Conservation (phyloP, 2,113 vertebrate species). For the Brienomyrus brachyistius region DNA sequence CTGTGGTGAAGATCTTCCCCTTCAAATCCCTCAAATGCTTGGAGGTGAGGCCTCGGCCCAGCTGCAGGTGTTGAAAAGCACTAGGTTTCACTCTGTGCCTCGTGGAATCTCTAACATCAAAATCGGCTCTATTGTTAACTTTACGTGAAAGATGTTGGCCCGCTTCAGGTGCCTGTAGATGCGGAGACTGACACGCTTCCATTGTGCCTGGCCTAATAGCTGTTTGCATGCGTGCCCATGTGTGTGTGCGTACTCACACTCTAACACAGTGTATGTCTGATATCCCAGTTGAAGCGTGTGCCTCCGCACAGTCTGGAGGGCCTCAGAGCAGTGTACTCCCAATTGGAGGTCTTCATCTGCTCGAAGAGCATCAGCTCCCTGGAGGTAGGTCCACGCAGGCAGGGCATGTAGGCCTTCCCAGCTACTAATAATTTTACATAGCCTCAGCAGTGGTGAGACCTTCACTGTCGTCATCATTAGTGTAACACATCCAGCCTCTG, state of each 20-base stretch:
- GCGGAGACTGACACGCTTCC: neutral
- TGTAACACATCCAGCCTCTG: neutral
- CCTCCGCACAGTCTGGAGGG: conserved; percentile 81
- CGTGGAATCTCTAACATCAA: neutral
- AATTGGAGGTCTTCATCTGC: conserved; percentile 83
- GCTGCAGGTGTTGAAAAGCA: neutral
- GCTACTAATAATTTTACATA: neutral
- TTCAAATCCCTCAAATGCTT: conserved; percentile 86
- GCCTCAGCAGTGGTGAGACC: neutral
- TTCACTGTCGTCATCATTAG: neutral
- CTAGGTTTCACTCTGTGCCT: neutral
- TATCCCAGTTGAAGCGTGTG: conserved; percentile 66
- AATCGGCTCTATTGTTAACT: neutral
- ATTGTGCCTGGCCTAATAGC: neutral
- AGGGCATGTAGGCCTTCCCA: neutral
- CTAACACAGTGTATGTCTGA: neutral
- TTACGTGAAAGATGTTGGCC: neutral
- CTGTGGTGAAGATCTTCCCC: conserved; percentile 84
- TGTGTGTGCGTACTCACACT: neutral
- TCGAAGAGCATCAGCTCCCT: conserved; percentile 76
- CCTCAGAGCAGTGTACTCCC: conserved; percentile 82
- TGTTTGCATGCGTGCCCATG: neutral
- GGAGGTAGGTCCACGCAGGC: conserved; percentile 59
- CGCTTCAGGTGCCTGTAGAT: neutral
- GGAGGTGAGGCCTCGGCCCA: conserved; percentile 61